Percentiles rank a stretch among this genome's conserved stretches.
Evolutionary conservation across 2,888 invertebrate species (phyloP).

Genomic region (Emmelina monodactyla): DNA sequence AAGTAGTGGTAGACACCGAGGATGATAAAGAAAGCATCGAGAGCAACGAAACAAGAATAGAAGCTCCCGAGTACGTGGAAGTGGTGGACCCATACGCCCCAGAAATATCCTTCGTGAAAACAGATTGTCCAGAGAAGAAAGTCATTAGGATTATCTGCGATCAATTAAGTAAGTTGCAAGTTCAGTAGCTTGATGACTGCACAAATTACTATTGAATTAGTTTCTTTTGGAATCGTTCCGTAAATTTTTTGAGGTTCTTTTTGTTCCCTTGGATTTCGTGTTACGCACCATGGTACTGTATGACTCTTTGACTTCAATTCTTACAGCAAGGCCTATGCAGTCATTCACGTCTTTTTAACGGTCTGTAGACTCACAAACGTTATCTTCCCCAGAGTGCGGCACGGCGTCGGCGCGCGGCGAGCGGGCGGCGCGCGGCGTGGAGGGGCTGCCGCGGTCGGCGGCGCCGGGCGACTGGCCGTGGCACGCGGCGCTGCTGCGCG

Average conservation of each 20-base stretch:
- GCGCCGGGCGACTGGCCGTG: constrained; percentile 92
- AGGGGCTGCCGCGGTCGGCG: constrained; percentile 74
- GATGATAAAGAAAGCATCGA: constrained; percentile 58
- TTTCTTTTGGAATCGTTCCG: too few species aligned
- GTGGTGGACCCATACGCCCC: constrained; percentile 82
- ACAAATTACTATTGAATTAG: too few species aligned
- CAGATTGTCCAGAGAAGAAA: constrained; percentile 76
- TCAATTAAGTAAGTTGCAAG: constrained; percentile 75
- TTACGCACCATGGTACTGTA: too few species aligned
- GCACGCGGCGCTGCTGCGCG: constrained; percentile 83
- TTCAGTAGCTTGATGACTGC: too few species aligned
- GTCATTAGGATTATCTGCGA: constrained; percentile 83
- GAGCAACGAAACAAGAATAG: constrained; percentile 49
- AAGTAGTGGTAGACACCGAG: constrained; percentile 72
- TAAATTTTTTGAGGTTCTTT: too few species aligned
- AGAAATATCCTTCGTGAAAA: constrained; percentile 83
- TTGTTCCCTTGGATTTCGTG: too few species aligned
- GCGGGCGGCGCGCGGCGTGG: constrained; percentile 47
- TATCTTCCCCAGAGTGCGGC: constrained; percentile 69
- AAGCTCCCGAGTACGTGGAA: constrained; percentile 72
- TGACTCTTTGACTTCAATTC: too few species aligned
- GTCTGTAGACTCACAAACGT: too few species aligned
- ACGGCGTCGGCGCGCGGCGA: constrained; percentile 67
- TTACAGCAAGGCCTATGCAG: too few species aligned
- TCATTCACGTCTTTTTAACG: too few species aligned